phyloP scores from a whole-genome alignment of 2,888 invertebrate species.

The Coelinius sp. region DNA sequence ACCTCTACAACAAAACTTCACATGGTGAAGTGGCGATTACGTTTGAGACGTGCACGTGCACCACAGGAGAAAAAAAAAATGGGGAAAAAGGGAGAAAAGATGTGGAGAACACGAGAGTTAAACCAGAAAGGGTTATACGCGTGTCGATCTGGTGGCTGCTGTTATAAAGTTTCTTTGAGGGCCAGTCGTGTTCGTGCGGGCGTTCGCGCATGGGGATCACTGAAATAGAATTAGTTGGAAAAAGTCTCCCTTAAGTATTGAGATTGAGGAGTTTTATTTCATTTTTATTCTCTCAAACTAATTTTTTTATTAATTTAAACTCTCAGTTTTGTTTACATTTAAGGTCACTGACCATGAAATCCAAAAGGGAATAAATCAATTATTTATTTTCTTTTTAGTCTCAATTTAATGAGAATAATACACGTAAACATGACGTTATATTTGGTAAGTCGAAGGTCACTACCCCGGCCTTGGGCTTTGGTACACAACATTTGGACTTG shows the following conservation, averaged over 20 bases:
- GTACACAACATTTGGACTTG: too few species aligned
- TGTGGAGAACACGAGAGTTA: background rate
- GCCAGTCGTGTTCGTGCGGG: background rate
- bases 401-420: constrained; percentile 20
- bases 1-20: background rate
- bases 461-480: constrained; percentile 51
- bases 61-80: background rate
- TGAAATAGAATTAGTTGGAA: constrained; percentile 37
- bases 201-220: background rate
- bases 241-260: constrained; percentile 21
- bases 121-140: constrained; percentile 9
- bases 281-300: background rate
- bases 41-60: constrained; percentile 9
- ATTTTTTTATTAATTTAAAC: background rate
- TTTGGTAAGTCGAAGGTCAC: constrained; percentile 55
- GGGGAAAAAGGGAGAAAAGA: too few species aligned
- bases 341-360: background rate
- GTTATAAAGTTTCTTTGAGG: constrained; percentile 2
- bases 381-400: background rate
- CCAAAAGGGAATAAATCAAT: background rate
- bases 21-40: constrained; percentile 7
- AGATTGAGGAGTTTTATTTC: constrained; percentile 16
- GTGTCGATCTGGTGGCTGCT: constrained; percentile 15
- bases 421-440: constrained; percentile 26
- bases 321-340: constrained; percentile 4